Conservation (phyloP, 1,140 invertebrate species). For the Armadillidium nasatum region DNA sequence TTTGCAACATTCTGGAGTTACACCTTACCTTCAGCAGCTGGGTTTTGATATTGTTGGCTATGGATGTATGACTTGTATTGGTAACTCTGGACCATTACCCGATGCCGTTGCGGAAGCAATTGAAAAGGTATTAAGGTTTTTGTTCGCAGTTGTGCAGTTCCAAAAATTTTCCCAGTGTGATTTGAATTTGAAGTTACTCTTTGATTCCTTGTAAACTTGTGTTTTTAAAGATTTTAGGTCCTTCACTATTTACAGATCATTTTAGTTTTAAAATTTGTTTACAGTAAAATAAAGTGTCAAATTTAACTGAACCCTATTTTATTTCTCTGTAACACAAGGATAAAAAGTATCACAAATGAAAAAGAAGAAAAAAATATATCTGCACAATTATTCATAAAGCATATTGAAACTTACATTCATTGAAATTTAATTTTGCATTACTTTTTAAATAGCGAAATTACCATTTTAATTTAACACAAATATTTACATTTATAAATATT, state of each 20-base stretch:
- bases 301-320: no score
- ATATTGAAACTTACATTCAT: no score
- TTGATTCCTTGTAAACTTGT: neutral
- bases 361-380: no score
- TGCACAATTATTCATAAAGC: no score
- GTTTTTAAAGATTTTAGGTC: no score
- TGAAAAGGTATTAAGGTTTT: slow-evolving; percentile 65
- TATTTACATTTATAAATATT: no score
- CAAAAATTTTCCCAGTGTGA: slow-evolving; percentile 9
- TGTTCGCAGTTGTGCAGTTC: neutral
- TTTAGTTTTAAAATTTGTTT: slow-evolving; percentile 7
- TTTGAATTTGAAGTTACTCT: neutral
- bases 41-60: slow-evolving; percentile 89
- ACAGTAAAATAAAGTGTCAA: no score
- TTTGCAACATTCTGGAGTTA: slow-evolving; percentile 78
- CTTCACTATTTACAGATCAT: neutral
- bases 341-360: no score
- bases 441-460: no score
- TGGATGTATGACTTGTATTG: slow-evolving; percentile 93
- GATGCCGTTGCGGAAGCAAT: slow-evolving; percentile 87
- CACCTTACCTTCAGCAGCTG: slow-evolving; percentile 75
- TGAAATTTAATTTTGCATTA: no score
- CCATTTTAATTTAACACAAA: no score
- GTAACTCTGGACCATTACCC: slow-evolving; percentile 90
- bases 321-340: no score